phyloP scores from a whole-genome alignment of 2,888 invertebrate genomes.

The Polydrusus cervinus region DNA sequence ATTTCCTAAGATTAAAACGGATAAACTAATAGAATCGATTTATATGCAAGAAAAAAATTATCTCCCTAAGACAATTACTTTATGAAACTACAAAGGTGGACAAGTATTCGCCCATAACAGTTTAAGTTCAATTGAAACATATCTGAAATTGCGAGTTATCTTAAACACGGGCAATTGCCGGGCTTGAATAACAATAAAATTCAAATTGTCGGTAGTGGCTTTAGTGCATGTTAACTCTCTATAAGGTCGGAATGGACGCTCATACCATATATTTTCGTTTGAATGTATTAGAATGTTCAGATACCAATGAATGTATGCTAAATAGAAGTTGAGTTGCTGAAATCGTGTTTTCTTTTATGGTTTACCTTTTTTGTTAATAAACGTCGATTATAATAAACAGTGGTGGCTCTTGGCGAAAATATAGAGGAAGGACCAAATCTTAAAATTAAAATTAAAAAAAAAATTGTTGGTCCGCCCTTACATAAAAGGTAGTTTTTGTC shows the following conservation, averaged over 20 bases:
- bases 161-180: constrained; percentile 66
- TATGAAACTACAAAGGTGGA: constrained; percentile 25
- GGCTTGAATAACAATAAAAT: constrained; percentile 66
- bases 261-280: constrained; percentile 23
- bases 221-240: constrained; percentile 34
- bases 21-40: background rate
- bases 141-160: constrained; percentile 67
- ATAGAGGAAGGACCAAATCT: no score
- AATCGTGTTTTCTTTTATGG: no score
- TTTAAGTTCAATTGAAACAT: constrained; percentile 63
- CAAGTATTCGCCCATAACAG: constrained; percentile 33
- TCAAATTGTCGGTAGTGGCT: constrained; percentile 24
- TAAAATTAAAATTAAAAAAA: no score
- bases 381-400: no score
- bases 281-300: no score
- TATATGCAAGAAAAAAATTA: background rate
- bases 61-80: constrained; percentile 22
- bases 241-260: constrained; percentile 34
- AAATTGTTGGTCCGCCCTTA: no score
- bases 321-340: no score
- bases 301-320: no score
- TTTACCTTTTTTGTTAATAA: no score
- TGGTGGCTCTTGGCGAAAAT: no score
- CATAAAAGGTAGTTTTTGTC: no score
- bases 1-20: background rate